Evolutionary conservation across 2,888 invertebrate species (phyloP).

Genomic region (Notocelia uddmanniana): DNA sequence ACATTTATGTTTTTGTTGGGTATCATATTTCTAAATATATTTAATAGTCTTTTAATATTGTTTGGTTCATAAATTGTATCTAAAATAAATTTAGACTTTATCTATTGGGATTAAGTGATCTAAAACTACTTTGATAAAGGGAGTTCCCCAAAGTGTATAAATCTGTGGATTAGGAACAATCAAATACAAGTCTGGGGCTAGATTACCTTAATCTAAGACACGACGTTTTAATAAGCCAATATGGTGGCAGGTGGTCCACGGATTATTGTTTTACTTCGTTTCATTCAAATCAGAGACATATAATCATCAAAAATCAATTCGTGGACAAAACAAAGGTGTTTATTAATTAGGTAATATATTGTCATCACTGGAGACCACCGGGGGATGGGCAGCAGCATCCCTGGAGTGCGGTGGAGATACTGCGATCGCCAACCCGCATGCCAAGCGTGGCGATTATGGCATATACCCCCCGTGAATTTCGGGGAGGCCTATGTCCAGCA

Average conservation of each 20-base stretch:
- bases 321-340: too few relatives aligned
- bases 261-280: neutral
- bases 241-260: neutral
- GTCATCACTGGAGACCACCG: too few relatives aligned
- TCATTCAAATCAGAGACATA: too few relatives aligned
- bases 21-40: neutral
- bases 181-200: neutral
- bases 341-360: too few relatives aligned
- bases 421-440: too few relatives aligned
- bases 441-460: too few relatives aligned
- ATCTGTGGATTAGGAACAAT: neutral
- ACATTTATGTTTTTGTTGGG: too few relatives aligned
- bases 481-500: too few relatives aligned
- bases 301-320: too few relatives aligned
- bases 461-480: too few relatives aligned
- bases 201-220: neutral
- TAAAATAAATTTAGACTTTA: neutral
- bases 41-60: neutral
- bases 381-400: too few relatives aligned
- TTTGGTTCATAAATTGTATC: neutral
- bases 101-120: neutral
- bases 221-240: neutral
- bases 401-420: too few relatives aligned
- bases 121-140: neutral
- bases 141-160: slow-evolving; percentile 1